Evolutionary conservation across 2,113 vertebrate genomes (phyloP), one percentile per base, ranked within the genome.

Genomic region (Bucco capensis): DNA sequence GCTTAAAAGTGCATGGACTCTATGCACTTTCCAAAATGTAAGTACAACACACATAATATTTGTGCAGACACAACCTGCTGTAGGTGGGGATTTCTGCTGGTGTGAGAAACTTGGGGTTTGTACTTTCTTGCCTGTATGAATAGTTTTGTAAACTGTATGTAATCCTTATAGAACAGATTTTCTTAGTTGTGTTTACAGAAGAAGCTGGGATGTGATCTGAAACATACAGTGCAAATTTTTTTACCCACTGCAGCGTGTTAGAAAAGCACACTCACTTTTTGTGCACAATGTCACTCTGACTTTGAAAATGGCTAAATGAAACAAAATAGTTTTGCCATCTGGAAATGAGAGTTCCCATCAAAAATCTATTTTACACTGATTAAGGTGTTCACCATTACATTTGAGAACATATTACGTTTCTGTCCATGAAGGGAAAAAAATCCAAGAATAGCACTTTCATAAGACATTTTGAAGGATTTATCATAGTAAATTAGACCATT

Each of bases 271-370:
- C 23, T 54, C 23, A 22, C 19, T 72, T 90, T 79, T 90, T 65
- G 27, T 50, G 60, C 58, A 17, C 46, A 77, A 4, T 87, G 77
- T 94, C 77, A 73, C 47, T 73, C 50, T 87, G 79, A 86, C 82
- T 94, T 89, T 80, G 83, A 78, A 90, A 94, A 69, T 73, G 60
- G 76, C 40, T 35, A 17, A 49, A 83, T 85, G 88, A 87, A 93
- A 81, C 27, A 42, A 64, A 89, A 25, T 54, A 44, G n/a, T 77
- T 95, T 88, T 88, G 37, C 66, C 33, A 86, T 75, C 65, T 81
- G 53, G 79, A 88, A 95, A 93, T 90, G 51, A 95, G 57, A 72
- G 37, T 92, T 93, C 24, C 58, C 70, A 50, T 92, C 77, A 69
- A 92, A n/a, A 92, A 89, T 61, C 66, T 89, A 62, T 66, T 92